Conservation (phyloP, 1,140 invertebrate species). For the Aricia agestis region DNA sequence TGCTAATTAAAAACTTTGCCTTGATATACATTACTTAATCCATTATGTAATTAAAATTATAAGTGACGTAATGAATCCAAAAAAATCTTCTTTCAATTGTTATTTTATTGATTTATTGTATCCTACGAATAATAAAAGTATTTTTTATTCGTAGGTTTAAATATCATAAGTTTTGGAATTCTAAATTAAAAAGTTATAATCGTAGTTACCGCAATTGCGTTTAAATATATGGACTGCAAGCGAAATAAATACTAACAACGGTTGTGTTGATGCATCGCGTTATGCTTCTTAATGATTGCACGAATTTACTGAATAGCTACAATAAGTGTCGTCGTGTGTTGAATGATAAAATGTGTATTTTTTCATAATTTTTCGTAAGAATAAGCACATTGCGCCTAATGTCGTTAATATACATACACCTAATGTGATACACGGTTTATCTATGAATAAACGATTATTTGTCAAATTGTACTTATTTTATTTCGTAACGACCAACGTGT, state of each 20-base stretch:
- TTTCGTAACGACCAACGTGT: neutral
- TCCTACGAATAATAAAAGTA: no score
- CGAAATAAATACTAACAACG: slow-evolving; percentile 22
- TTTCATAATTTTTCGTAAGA: slow-evolving; percentile 44
- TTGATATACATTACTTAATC: slow-evolving; percentile 1
- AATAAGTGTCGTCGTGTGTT: slow-evolving; percentile 58
- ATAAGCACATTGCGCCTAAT: slow-evolving; percentile 68
- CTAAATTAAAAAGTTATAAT: neutral
- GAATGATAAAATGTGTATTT: slow-evolving; percentile 52
- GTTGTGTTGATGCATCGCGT: slow-evolving; percentile 48
- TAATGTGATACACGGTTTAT: slow-evolving; percentile 72
- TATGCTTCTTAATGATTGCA: slow-evolving; percentile 45
- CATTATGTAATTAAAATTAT: neutral
- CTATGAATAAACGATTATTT: slow-evolving; percentile 70
- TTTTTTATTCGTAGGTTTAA: neutral
- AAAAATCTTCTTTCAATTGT: no score
- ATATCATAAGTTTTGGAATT: neutral
- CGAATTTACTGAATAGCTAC: slow-evolving; percentile 39
- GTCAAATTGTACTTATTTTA: slow-evolving; percentile 44
- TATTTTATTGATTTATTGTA: neutral
- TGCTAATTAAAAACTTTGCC: neutral
- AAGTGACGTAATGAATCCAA: no score
- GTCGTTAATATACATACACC: slow-evolving; percentile 60
- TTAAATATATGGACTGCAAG: neutral
- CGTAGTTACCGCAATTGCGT: neutral